phyloP scores from a whole-genome alignment of 2,113 vertebrate genomes.

The Anoura caudifer region DNA sequence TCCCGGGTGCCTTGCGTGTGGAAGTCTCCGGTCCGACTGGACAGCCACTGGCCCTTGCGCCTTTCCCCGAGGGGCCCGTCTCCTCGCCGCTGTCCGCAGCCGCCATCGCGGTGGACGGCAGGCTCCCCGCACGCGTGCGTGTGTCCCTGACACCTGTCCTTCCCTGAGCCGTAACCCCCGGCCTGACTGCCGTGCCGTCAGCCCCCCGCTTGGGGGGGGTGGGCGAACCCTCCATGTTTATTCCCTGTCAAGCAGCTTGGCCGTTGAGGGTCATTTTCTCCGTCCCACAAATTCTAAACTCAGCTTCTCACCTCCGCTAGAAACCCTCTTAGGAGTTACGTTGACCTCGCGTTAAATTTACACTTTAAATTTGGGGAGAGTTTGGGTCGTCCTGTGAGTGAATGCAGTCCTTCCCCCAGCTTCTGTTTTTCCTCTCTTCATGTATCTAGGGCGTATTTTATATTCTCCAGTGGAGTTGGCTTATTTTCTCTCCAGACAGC shows the following conservation, averaged over 20 bases:
- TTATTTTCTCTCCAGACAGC: not conserved
- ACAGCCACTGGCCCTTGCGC: not conserved
- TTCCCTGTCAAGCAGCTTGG: not conserved
- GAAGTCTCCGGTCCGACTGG: not conserved
- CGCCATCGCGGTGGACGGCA: accelerated
- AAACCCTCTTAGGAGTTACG: not conserved
- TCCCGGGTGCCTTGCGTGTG: not conserved
- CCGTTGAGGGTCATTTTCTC: not conserved
- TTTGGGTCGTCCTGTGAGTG: not conserved
- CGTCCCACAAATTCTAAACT: not conserved
- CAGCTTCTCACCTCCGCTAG: not conserved
- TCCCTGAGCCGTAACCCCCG: no score
- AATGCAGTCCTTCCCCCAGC: not conserved
- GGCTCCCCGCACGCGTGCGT: accelerated
- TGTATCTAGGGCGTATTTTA: not conserved
- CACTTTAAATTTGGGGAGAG: not conserved
- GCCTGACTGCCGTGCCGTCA: no score
- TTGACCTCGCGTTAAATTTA: not conserved
- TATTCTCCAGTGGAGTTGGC: no score
- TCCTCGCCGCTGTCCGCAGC: accelerated
- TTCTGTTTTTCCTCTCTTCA: not conserved
- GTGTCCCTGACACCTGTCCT: no score
- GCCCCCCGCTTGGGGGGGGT: accelerated
- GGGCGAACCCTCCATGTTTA: no score
- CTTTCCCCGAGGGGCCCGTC: not conserved